Evolutionary conservation across 1,140 invertebrate species (phyloP), one percentile per base, ranked within the genome.

Genomic region (Aphelinus certus): DNA sequence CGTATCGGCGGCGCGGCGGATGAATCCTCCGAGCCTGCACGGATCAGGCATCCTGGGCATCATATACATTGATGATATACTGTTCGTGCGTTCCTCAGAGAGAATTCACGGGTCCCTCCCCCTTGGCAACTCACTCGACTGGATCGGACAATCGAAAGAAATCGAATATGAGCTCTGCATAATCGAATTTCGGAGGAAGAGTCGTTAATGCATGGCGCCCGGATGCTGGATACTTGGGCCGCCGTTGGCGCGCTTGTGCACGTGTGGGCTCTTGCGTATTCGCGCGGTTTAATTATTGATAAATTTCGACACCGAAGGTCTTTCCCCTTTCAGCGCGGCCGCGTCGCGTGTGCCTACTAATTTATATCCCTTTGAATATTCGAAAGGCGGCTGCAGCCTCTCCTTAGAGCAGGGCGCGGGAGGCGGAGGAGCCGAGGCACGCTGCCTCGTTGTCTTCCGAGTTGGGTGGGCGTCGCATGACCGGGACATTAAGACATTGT

Each of bases 401-500:
- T 64, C 69, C 26, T 26, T 67, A 43, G 7, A 63, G 61, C 26
- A 79, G 73, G 73, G 77, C 77, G 46, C 46, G n/a, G 45, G 4
- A 26, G 1, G 43, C 2, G 60, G 56, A 9, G 43, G 43, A 51
- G 26, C 42, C 7, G 55, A 47, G 67, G 61, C 42, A 48, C 56
- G 65, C 57, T 57, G 47, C 49, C 46, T 61, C 67, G 82, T 82
- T 81, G 79, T 83, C 83, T 85, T 84, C 78, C 74, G 79, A 81
- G 81, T 80, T 81, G 77, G 80, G 80, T 82, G 83, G 83, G 83
- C 82, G 84, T 84, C 81, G 84, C 85, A 87, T 88, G 87, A 88
- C 87, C 86, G 84, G 85, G 86, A 87, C 87, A 87, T 88, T 88
- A 88, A 88, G 87, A 88, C 87, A 88, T 88, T 88, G 87, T 88